Base-by-base conservation (phyloP, 1,140 invertebrate genomes). In the Lepidurus arcticus region DNA sequence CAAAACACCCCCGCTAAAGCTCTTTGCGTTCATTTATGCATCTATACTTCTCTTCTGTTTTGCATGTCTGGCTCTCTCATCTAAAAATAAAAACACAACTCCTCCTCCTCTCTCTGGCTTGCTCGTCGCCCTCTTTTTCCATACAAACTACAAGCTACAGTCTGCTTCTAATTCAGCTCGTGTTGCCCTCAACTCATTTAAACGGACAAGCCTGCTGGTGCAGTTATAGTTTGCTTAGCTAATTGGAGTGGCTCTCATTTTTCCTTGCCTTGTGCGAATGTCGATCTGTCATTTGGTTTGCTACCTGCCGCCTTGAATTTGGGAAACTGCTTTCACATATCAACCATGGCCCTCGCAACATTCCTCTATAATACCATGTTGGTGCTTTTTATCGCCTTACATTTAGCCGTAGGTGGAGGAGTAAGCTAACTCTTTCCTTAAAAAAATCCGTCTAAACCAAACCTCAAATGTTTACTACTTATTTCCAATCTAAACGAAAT, bases 371-470 rank as follows among this genome's bases (percentile, higher is more conserved):
- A 84, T 80, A 81, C 81, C 11, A 77, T 84, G 21, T 78, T 84
- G 26, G 81, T 84, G 75, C 76, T 82, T 43, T 84, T 84, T 81
- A 84, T 84, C 76, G 82, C 83, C 11, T 80, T 81, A 73, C 84
- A 84, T 80, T 82, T 84, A 78, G 82, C 84, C 81, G 84, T 84
- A 84, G 84, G 84, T 84, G 83, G 84, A 78, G 79, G 81, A 77
- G 84, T 84, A 83, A 84, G 84, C 79, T 65, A 65, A 82, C 47
- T 47, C 73, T 8, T 26, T 73, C 21, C 42, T 26, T 45, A 1
- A 76, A 42, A 9, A 76, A 21, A 42, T n/a, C n/a, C 45, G 13
- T 13, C 21, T n/a, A 65, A 16, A 65, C 34, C 34, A 34, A 34
- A 34, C 34, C 34, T 34, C 34, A 34, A 34, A 34, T 77, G 73